Percentiles rank a stretch among this genome's conserved stretches.
These are phyloP conservation scores for Andrena chrysosceles DNA, from an alignment of 2,888 invertebrate genomes.

Conservation along the genomic window DNA sequence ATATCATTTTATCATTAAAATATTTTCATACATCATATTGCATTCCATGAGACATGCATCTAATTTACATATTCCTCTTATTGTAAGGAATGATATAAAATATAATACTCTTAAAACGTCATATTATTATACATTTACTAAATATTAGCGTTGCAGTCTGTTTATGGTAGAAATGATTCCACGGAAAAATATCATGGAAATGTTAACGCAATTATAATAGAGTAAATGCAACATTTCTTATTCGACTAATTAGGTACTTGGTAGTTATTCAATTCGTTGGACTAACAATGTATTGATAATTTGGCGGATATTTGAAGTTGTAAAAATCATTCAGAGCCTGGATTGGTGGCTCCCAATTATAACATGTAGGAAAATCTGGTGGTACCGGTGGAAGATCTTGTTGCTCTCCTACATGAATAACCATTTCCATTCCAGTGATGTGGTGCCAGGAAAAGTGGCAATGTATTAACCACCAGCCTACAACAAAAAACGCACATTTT, in stretches of 20 bases:
- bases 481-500: conserved; percentile 2
- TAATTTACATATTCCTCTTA: not conserved
- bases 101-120: too few relatives aligned
- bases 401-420: conserved; percentile 72
- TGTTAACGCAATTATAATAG: too few relatives aligned
- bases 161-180: too few relatives aligned
- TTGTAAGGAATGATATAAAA: too few relatives aligned
- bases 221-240: too few relatives aligned
- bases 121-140: too few relatives aligned
- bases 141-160: too few relatives aligned
- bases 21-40: not conserved
- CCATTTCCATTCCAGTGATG: conserved; percentile 74
- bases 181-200: too few relatives aligned
- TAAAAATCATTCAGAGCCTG: conserved; percentile 31
- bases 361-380: conserved; percentile 52
- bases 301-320: not conserved
- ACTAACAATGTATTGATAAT: not conserved
- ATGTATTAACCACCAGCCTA: conserved; percentile 62
- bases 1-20: not conserved
- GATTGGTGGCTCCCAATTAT: conserved; percentile 43
- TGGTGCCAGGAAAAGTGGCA: conserved; percentile 79
- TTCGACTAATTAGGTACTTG: too few relatives aligned
- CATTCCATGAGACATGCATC: not conserved
- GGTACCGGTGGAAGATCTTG: conserved; percentile 75
- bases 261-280: too few relatives aligned